Evolutionary conservation across 2,113 vertebrate genomes (phyloP), one percentile per base, ranked within the genome.

Genomic region (Dolichotis patagonum): DNA sequence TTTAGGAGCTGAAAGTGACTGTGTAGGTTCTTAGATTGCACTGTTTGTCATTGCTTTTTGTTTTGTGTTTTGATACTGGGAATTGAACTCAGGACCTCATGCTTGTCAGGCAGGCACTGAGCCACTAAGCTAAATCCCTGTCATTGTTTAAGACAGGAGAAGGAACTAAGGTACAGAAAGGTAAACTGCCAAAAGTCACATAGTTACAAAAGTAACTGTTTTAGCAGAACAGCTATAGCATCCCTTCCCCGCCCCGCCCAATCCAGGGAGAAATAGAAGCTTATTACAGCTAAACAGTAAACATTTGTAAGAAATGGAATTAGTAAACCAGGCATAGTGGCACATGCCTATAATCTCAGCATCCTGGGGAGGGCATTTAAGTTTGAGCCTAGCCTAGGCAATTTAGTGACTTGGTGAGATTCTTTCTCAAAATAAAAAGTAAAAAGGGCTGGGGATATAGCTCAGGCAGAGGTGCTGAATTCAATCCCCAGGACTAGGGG

Each of bases 121-220:
- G 46, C 46, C 46, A 46, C 46, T 46, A 7, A 46, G 46, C 46
- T 46, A 46, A 46, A 46, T 46, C 46, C 46, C 46, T 46, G 46
- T 7, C 46, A 46, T 77, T 86, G 3, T 20, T 56, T 43, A 43
- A 85, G 22, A 49, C 30, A 84, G 46, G n/a, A 83, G 24, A 58
- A 75, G 19, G 32, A 86, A 93, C 54, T 32, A 35, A 92, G 49
- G 49, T 19, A 54, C 26, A 56, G 85, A 92, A 86, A 78, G 11
- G 80, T 69, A 75, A 83, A 75, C 85, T 93, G 75, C 75, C 77
- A 80, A 43, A 96, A 56, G 56, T 90, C 41, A 87, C 43, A n/a
- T 38, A 71, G 43, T 85, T 56, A 56, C n/a, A 95, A 49, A 93
- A 78, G 73, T 60, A n/a, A n/a, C n/a, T n/a, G n/a, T n/a, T n/a